Evolutionary conservation across 2,113 vertebrate genomes (phyloP), one percentile per base, ranked within the genome.

Genomic region (Anarhynchus alexandrinus): DNA sequence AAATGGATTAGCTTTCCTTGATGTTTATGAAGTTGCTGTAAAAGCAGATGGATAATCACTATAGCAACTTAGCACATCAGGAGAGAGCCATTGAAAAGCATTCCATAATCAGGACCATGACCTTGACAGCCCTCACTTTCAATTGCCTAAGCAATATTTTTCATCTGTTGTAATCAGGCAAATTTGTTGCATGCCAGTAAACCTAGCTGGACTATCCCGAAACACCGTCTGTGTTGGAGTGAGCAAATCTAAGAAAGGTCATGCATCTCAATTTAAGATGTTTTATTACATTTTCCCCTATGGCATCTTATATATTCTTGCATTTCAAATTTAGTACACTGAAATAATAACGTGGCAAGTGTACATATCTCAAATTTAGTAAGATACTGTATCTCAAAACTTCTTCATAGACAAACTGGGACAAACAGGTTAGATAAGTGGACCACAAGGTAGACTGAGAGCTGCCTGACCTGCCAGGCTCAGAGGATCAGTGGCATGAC

Each of bases 1-100:
- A 96, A 94, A 88, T 82, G 88, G 87, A 94, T 97, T 97, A 91
- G 40, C 67, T 95, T 96, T 86, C 57, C 72, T 94, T 88, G 69
- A 94, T 94, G 93, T 93, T 96, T 96, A 92, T 90, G 93, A 83
- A 90, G 82, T 66, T 95, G 86, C 90, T 86, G 52, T 91, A 95
- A 96, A 95, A 95, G 83, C 94, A 96, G 96, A 96, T 95, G 93
- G 94, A 96, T 96, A 96, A 97, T 96, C 93, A 93, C 95, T 91
- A 93, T 93, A 96, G 91, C 87, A 96, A 96, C 96, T 81, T 88
- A 79, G 81, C 87, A 83, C 71, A 94, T 92, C 82, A 96, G 85
- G 69, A 95, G 40, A 95, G 73, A 76, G 61, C 73, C 89, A 88
- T 57, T 96, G 89, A 95, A 94, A 96, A 95, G 74, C 85, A 88